These are phyloP conservation scores for Falco concolor DNA, from an alignment of 2,797 vertebrate species.

Conservation along the genomic window DNA sequence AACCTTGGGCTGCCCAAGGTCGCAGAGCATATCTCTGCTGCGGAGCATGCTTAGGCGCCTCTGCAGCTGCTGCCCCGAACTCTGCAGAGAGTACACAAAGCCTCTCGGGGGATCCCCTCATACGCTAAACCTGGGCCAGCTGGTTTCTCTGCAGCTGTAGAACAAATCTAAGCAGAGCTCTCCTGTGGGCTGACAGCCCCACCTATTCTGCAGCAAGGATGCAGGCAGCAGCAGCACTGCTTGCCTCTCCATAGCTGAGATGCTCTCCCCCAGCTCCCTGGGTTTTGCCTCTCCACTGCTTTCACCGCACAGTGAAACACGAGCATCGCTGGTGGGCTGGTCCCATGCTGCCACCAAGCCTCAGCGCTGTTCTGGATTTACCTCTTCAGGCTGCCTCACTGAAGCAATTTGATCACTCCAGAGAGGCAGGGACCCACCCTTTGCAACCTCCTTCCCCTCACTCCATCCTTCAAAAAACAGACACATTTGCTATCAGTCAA, in stretches of 20 bases:
- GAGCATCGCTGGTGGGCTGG: not conserved
- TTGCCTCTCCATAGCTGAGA: not conserved
- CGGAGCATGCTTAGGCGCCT: not conserved
- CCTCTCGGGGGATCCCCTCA: not conserved
- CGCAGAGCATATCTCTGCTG: not conserved
- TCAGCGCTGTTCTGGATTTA: not conserved
- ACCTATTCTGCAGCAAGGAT: not conserved
- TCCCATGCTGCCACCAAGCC: not conserved
- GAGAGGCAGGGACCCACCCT: not conserved
- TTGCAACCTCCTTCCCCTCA: not conserved
- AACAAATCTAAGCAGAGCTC: not conserved
- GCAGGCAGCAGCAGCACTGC: not conserved
- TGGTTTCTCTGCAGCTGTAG: conserved; percentile 5
- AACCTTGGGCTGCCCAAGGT: not conserved
- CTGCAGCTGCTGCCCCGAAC: not conserved
- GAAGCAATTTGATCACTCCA: not conserved
- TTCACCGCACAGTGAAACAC: not conserved
- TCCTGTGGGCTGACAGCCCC: not conserved
- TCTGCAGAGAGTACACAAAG: not conserved
- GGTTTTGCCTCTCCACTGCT: not conserved
- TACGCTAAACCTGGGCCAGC: not conserved
- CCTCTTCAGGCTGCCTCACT: not conserved
- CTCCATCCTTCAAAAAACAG: not conserved
- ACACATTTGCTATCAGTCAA: not conserved
- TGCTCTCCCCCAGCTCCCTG: not conserved